These are phyloP conservation scores for Brachionus asplanchnoidis DNA, from an alignment of 1,140 invertebrate species.

Conservation along the genomic window DNA sequence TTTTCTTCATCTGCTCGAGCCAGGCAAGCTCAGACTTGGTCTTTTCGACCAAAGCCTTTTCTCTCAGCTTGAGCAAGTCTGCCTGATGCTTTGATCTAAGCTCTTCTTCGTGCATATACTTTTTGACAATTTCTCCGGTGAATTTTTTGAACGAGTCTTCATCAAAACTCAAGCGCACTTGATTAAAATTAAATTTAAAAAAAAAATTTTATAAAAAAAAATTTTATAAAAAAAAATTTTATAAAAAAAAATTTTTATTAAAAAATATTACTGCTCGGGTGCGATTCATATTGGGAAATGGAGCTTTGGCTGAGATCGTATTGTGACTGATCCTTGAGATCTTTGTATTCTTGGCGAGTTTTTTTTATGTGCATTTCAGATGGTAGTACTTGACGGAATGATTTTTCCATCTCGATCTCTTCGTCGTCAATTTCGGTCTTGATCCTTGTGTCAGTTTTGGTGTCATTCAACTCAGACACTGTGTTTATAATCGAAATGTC, in stretches of 20 bases:
- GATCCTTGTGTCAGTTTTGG: background rate
- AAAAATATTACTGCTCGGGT: background rate
- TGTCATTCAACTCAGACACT: background rate
- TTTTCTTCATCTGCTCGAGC: conserved; percentile 60
- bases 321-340: conserved; percentile 14
- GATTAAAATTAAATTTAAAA: background rate
- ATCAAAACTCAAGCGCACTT: conserved; percentile 41
- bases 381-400: conserved; percentile 50
- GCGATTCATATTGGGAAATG: background rate
- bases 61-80: conserved; percentile 58
- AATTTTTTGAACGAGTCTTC: conserved; percentile 54
- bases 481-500: conserved; percentile 18
- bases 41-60: conserved; percentile 62
- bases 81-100: conserved; percentile 52
- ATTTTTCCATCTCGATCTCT: conserved; percentile 48
- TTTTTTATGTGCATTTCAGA: conserved; percentile 53
- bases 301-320: conserved; percentile 32
- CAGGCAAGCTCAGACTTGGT: conserved; percentile 61
- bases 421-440: conserved; percentile 46
- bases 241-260: background rate
- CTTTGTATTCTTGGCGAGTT: conserved; percentile 46
- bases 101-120: conserved; percentile 56
- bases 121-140: conserved; percentile 53
- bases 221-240: no score
- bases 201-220: no score